Base-by-base conservation (phyloP, 2,888 invertebrate species). In the Tuberolachnus salignus region DNA sequence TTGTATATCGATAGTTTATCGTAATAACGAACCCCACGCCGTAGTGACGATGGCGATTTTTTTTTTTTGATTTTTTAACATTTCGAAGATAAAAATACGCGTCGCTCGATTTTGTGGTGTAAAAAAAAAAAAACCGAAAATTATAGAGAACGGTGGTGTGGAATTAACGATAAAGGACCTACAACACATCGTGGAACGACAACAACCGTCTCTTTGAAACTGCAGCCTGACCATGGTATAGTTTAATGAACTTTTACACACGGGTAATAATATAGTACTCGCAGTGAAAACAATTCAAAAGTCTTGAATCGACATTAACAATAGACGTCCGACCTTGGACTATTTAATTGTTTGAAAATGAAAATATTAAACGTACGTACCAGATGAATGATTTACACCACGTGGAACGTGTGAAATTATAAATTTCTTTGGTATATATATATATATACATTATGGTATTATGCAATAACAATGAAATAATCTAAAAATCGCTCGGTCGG, bases 251-350 rank as follows among this genome's bases (percentile, higher is more conserved):
- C 71, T 72, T 59, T 46, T 59, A 71, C n/a, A 46, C 23, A 46
- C 10, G 21, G 23, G 11, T 34, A 16, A 21, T 64, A 64, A 19
- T 59, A 59, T 71, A 71, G 16, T n/a, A 14, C 42, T 55, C 10
- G 21, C 19, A 10, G 71, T 23, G 71, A 72, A 73, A 73, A 63
- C 63, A 63, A 73, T 73, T 73, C 72, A 73, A 73, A 73, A 73
- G 72, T 73, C 72, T 61, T 51, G 61, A 73, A 73, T 73, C 42
- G 51, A 19, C 49, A 19, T 34, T 16, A 26, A 73, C 61, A 63
- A 73, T 73, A 73, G 61, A 73, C 21, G 34, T 6, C 21, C 51
- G 21, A 61, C 72, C 72, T 73, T 73, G 72, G 72, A 73, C 72
- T 73, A 73, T 73, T 73, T 73, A 73, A 51, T 63, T 73, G 61